Base-by-base conservation (phyloP, 2,797 vertebrate species). In the Hephaestus fuliginosus region DNA sequence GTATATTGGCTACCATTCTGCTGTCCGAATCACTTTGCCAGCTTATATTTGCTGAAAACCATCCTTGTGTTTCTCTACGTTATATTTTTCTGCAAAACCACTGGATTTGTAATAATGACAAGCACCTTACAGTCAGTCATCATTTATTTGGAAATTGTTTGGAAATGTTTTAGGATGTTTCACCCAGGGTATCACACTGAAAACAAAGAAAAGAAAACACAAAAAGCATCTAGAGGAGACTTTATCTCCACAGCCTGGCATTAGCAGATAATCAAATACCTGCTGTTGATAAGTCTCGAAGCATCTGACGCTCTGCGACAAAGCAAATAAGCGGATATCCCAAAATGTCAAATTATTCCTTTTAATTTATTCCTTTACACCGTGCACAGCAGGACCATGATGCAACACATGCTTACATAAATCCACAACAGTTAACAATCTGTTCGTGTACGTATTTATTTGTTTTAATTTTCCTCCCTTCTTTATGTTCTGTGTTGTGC, bases 161-260 rank as follows among this genome's bases (percentile, higher is more conserved):
- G n/a, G 51, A 9, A 7, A 60, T 0, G 14, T 56, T 43, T 63
- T 33, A 17, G 14, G 20, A 65, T 41, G 17, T 41, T 43, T 22
- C 13, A 8, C 46, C 17, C 4, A n/a, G 36, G 17, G 28, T 3
- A 1, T 22, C 36, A 12, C 6, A 33, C 49, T 55, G 13, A 36
- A 78, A 58, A 49, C n/a, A 67, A 58, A 63, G 17, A 20, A 76
- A 36, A 25, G 4, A 66, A 22, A 48, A 49, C 53, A 55, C 12
- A 48, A 25, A 39, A 17, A 33, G 7, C 2, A 18, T 64, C 5
- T 64, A 22, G 14, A 39, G 22, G 10, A 25, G 18, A 14, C 2
- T 25, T 5, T 51, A n/a, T 14, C 17, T 7, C 48, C 33, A 20
- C 11, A 20, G 18, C 46, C 30, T 25, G 15, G n/a, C 53, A 44